These are phyloP conservation scores for Sebastes paucispinis DNA, from an alignment of 2,797 vertebrate species.

Conservation along the genomic window DNA sequence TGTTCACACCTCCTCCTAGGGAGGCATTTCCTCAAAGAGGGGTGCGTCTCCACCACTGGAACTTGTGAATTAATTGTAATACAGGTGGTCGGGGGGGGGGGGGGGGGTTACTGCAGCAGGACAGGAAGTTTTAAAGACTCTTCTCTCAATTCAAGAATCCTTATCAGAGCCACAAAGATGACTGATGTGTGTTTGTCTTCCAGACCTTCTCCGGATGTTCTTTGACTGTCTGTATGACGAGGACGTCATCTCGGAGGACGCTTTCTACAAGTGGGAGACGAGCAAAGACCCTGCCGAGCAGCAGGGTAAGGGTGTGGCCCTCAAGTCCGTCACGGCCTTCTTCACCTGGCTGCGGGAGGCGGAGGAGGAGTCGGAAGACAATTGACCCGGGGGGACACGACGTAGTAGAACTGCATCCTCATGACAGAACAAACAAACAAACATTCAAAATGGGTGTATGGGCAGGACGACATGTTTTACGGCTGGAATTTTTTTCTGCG, in stretches of 20 bases:
- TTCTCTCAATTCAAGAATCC: not conserved
- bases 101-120: not conserved
- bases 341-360: constrained; percentile 98
- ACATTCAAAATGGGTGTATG: constrained; percentile 79
- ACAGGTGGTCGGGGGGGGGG: no score
- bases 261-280: constrained; percentile 97
- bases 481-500: constrained; percentile 82
- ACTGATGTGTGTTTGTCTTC: not conserved
- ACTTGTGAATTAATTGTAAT: not conserved
- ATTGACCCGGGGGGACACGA: constrained; percentile 87
- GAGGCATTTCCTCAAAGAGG: no score
- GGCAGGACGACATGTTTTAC: constrained; percentile 79
- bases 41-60: not conserved
- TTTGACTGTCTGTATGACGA: constrained; percentile 98
- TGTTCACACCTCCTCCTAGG: no score
- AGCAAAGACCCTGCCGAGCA: constrained; percentile 96
- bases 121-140: not conserved
- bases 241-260: constrained; percentile 97
- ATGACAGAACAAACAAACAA: constrained; percentile 54
- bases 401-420: constrained; percentile 72
- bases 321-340: constrained; percentile 95
- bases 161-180: not conserved
- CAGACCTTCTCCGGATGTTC: constrained; percentile 98
- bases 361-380: constrained; percentile 97
- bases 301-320: constrained; percentile 92